Percentiles rank a stretch among this genome's conserved stretches.
Conservation (phyloP, 2,888 invertebrate species). For the Nasonovia ribisnigri region DNA sequence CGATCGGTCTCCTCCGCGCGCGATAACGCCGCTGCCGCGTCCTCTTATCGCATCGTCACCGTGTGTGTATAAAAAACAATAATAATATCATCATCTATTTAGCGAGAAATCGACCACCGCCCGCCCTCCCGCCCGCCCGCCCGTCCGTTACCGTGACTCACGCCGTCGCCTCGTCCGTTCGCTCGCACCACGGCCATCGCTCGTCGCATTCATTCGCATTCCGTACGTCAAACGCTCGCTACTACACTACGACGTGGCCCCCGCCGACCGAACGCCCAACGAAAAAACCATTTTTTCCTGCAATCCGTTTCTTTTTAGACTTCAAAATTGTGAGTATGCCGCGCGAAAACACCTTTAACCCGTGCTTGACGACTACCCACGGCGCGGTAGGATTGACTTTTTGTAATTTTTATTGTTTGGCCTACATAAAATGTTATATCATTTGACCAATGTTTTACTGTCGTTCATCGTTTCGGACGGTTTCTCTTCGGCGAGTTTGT, state of each 20-base stretch:
- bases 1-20: neutral
- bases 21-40: neutral
- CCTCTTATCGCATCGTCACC: slow-evolving; percentile 21
- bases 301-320: slow-evolving; percentile 51
- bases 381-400: neutral
- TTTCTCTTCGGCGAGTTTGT: neutral
- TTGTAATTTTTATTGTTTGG: neutral
- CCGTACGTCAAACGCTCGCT: neutral
- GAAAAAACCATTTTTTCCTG: slow-evolving; percentile 33
- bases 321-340: slow-evolving; percentile 62
- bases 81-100: neutral
- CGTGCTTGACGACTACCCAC: neutral
- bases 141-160: neutral
- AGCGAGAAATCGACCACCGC: neutral
- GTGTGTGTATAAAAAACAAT: neutral
- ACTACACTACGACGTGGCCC: neutral
- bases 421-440: neutral
- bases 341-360: neutral
- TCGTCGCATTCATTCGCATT: neutral
- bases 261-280: slow-evolving; percentile 6
- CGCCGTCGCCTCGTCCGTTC: neutral
- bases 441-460: neutral
- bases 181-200: neutral
- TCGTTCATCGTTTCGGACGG: neutral
- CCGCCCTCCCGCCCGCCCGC: neutral